Base-by-base conservation (phyloP, 1,140 invertebrate species). In the Drosophila pseudoananassae region DNA sequence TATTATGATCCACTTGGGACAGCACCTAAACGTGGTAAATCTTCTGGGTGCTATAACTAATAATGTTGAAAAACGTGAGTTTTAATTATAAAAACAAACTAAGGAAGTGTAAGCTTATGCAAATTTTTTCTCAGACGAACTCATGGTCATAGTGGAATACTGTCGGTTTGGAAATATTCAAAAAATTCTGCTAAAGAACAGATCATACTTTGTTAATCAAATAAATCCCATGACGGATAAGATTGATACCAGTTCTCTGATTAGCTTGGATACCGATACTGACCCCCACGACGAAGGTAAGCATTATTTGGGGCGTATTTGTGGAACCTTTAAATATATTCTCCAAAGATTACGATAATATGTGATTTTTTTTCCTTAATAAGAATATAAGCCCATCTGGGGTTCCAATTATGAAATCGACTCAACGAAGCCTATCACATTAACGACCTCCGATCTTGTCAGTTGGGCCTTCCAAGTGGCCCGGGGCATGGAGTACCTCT, bases 1-100 rank as follows among this genome's bases (percentile, higher is more conserved):
- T 93, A 98, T 99, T 23, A 97, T 99, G 95, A 96, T 97, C n/a
- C 97, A 99, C 92, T 93, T 99, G 60, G 98, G 98, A 0, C 96
- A 97, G 85, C 98, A 99, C 93, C 91, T 99, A 0, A 99, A 99
- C 91, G 97, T 99, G 17, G 97, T 99, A 0, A 99, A 99, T 93
- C 93, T 99, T 20, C 93, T 99, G 1, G 98, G 98, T 47, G 98
- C 98, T 17, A 97, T 97, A 58, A 99, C 98, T 0, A 97, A 97
- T 89, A 96, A 98, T 90, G 95, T 98, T 52, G 94, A 94, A 2
- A 98, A 97, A 94, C 95, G 98, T 98, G 93, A 92, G 83, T 77
- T 5, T 10, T 5, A 23, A 47, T 15, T 49, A 1, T 12, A 2
- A 7, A 53, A 23, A 1, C 6, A 5, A 27, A 27, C 7, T 10